Evolutionary conservation across 1,140 invertebrate genomes (phyloP).

Genomic region (Drosophila suzukii): DNA sequence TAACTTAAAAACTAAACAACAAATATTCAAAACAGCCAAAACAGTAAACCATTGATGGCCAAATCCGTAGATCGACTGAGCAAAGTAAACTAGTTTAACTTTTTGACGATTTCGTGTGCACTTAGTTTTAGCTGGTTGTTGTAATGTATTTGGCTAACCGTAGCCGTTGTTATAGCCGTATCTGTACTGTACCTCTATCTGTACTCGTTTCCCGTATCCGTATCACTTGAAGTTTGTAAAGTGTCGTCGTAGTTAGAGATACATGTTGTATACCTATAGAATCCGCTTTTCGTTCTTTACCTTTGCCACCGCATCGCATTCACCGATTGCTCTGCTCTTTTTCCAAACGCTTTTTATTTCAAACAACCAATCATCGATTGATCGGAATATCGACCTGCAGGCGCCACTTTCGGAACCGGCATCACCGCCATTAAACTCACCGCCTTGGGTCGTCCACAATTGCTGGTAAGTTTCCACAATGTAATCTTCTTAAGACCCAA

Average conservation of each 20-base stretch:
- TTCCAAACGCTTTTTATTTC: constrained; percentile 77
- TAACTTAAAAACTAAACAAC: constrained; percentile 7
- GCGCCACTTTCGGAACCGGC: constrained; percentile 96
- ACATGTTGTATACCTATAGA: constrained; percentile 1
- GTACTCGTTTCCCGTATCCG: constrained; percentile 6
- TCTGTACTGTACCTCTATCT: constrained; percentile 8
- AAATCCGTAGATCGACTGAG: constrained; percentile 1
- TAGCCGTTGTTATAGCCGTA: constrained; percentile 5
- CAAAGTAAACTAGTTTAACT: constrained; percentile 18
- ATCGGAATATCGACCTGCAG: constrained; percentile 85
- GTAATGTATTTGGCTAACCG: constrained; percentile 3
- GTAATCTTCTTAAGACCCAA: background rate
- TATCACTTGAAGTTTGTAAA: constrained; percentile 2
- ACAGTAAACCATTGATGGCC: constrained; percentile 10
- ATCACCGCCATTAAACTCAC: constrained; percentile 99
- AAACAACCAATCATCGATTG: constrained; percentile 27
- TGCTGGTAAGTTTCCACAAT: constrained; percentile 90
- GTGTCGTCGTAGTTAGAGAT: constrained; percentile 7
- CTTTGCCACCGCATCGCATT: constrained; percentile 32
- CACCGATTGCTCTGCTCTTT: constrained; percentile 58
- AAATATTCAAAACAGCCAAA: constrained; percentile 6
- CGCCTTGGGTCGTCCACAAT: constrained; percentile 97
- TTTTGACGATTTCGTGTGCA: constrained; percentile 9
- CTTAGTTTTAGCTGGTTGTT: constrained; percentile 1
- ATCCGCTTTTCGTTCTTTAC: constrained; percentile 10